Percentiles rank a stretch among this genome's conserved stretches.
phyloP scores from a whole-genome alignment of 2,888 invertebrate genomes.

The Rhingia rostrata region DNA sequence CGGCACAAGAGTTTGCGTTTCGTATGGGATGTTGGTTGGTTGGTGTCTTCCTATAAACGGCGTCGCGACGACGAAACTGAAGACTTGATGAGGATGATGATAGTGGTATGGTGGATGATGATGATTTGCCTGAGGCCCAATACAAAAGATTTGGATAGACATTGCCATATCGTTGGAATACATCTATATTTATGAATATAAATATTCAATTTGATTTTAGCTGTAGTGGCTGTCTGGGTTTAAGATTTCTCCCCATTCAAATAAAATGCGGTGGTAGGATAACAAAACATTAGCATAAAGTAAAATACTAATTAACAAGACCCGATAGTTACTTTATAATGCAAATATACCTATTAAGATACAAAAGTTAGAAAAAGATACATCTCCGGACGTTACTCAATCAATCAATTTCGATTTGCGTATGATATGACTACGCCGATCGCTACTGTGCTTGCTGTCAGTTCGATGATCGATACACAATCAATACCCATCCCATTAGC shows the following conservation, averaged over 20 bases:
- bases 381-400: too few relatives aligned
- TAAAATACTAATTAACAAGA: too few relatives aligned
- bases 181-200: constrained; percentile 38
- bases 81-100: constrained; percentile 12
- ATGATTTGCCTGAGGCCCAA: constrained; percentile 30
- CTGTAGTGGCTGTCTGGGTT: too few relatives aligned
- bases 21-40: constrained; percentile 25
- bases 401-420: too few relatives aligned
- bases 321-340: too few relatives aligned
- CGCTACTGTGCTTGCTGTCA: neutral
- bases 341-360: too few relatives aligned
- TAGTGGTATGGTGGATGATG: constrained; percentile 38
- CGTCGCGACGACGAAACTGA: constrained; percentile 10
- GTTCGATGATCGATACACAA: constrained; percentile 33
- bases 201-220: neutral
- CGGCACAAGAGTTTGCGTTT: constrained; percentile 65
- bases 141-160: constrained; percentile 16
- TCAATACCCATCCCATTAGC: constrained; percentile 25
- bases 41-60: constrained; percentile 23
- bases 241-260: too few relatives aligned
- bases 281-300: too few relatives aligned
- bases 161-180: constrained; percentile 27
- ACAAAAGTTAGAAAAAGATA: too few relatives aligned
- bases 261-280: too few relatives aligned
- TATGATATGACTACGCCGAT: too few relatives aligned